Base-by-base conservation (phyloP, 2,888 invertebrate genomes). In the Biston betularia region DNA sequence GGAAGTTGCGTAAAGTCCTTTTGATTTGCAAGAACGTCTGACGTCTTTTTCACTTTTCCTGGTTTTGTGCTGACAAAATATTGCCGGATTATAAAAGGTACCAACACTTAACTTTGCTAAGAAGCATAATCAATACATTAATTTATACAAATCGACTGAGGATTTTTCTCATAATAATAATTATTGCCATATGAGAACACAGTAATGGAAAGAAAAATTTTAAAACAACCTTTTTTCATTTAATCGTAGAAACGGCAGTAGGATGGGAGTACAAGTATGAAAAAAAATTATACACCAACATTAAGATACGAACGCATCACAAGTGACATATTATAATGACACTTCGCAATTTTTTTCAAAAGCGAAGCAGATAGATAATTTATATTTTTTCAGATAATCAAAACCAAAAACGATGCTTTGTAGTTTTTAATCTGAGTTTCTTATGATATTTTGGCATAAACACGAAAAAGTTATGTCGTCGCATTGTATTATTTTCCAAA, bases 1-100 rank as follows among this genome's bases (percentile, higher is more conserved):
- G 58, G 64, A 75, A 77, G 68, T 77, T 71, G 52, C 73, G 69
- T 75, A 76, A 75, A 74, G 66, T 52, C 70, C 78, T 69, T 44
- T 58, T 74, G 71, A 79, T 78, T 73, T 75, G 52, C 64, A 75
- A 78, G 63, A 68, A 49, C 54, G 61, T 64, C 60, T 45, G 55
- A 65, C 63, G 70, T 70, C 62, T 62, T 69, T 3, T 8, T 63
- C 65, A 46, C 35, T 38, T 66, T 58, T 46, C 40, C 46, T 38
- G 50, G 54, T 65, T 50, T 63, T 46, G 33, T 52, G 55, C 58
- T 70, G 68, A 65, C 63, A 65, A 61, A 73, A 74, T 72, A 61
- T 56, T 55, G 71, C 52, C 68, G 78, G 72, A 33, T 77, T 74
- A 70, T 77, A 76, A 11, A 46, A 57, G 38, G 33, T 68, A 74